Conservation (phyloP, 2,888 invertebrate genomes). For the Anthoptus insignis region DNA sequence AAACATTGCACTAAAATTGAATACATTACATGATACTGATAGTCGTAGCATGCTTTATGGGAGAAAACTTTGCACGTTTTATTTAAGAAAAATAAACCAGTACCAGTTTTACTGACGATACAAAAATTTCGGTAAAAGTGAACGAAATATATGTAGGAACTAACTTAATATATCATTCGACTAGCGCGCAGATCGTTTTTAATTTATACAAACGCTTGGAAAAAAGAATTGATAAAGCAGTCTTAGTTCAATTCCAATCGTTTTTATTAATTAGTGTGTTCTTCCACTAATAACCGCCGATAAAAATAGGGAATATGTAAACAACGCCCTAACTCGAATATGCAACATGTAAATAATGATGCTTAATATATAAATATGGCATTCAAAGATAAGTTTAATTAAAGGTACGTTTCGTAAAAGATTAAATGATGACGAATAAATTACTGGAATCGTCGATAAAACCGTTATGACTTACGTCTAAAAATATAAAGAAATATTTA, state of each 20-base stretch:
- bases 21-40: constrained; percentile 81
- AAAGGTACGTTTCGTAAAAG: constrained; percentile 83
- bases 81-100: constrained; percentile 49
- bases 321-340: constrained; percentile 50
- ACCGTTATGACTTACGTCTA: constrained; percentile 71
- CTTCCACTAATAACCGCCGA: constrained; percentile 57
- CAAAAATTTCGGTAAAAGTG: constrained; percentile 11
- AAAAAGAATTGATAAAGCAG: constrained; percentile 72
- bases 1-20: constrained; percentile 86
- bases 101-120: constrained; percentile 43
- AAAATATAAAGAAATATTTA: constrained; percentile 81
- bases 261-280: constrained; percentile 53
- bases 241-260: constrained; percentile 84
- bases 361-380: constrained; percentile 86
- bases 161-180: constrained; percentile 51
- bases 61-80: constrained; percentile 38
- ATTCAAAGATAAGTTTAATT: constrained; percentile 81
- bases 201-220: constrained; percentile 58
- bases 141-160: constrained; percentile 35
- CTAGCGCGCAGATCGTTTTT: constrained; percentile 57
- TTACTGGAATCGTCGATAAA: constrained; percentile 80
- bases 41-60: constrained; percentile 58
- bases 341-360: constrained; percentile 70
- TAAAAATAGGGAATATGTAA: constrained; percentile 59
- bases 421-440: constrained; percentile 83